Conservation (phyloP, 2,888 invertebrate genomes). For the Cephus pulcher region DNA sequence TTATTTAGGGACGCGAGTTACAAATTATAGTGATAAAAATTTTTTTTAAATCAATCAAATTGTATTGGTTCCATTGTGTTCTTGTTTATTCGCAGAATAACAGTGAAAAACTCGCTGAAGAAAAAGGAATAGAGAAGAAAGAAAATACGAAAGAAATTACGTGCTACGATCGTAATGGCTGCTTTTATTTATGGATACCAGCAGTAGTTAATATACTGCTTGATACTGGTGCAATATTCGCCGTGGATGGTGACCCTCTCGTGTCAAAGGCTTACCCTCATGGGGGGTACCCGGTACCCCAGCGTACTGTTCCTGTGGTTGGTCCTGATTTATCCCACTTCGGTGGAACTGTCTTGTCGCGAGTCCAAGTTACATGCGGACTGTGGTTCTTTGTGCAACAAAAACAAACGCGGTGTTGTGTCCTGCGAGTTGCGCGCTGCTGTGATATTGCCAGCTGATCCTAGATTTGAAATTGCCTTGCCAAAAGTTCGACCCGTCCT, state of each 20-base stretch:
- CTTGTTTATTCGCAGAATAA: not conserved
- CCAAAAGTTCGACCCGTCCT: constrained; percentile 75
- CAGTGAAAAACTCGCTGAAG: not conserved
- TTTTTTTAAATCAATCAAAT: not conserved
- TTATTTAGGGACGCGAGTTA: too few relatives aligned
- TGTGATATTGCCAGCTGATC: constrained; percentile 74
- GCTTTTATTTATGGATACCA: not conserved
- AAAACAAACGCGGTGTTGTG: constrained; percentile 48
- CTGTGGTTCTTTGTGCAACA: constrained; percentile 69
- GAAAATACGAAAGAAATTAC: not conserved
- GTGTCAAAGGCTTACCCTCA: constrained; percentile 2
- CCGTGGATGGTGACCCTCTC: not conserved
- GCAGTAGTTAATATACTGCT: not conserved
- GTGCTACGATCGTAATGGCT: not conserved
- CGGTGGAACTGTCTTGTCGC: constrained; percentile 41
- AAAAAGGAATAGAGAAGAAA: not conserved
- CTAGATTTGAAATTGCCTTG: constrained; percentile 73
- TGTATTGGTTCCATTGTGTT: not conserved
- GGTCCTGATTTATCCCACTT: constrained; percentile 1
- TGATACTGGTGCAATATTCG: not conserved
- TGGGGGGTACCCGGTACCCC: constrained; percentile 15
- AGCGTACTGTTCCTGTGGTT: constrained; percentile 12
- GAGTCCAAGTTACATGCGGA: constrained; percentile 50
- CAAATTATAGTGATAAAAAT: too few relatives aligned
- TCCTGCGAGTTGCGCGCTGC: constrained; percentile 75